A percentile compares a stretch with the other conserved stretches of the same genome.
phyloP scores from a whole-genome alignment of 2,888 invertebrate genomes.

The Tenthredo livida region DNA sequence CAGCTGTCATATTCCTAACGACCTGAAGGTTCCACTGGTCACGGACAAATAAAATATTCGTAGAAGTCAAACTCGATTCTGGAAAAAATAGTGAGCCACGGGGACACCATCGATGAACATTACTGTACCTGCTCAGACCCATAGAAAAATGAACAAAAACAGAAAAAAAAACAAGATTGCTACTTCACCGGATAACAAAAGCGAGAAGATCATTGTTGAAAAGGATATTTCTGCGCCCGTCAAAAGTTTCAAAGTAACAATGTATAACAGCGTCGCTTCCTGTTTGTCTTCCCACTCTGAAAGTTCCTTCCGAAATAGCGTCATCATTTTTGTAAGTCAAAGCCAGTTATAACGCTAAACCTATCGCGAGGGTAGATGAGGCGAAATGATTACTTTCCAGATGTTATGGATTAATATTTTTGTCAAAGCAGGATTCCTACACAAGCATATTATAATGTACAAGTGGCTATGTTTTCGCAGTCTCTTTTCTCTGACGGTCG shows the following conservation, averaged over 20 bases:
- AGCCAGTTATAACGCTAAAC: neutral
- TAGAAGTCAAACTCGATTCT: too few species aligned
- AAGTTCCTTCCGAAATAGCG: neutral
- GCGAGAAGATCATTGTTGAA: neutral
- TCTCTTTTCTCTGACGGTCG: neutral
- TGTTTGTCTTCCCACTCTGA: neutral
- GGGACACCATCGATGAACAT: too few species aligned
- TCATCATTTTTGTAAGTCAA: neutral
- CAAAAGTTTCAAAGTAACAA: neutral
- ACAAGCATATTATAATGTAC: neutral
- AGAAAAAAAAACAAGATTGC: neutral
- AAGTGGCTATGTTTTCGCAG: neutral
- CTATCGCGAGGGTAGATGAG: neutral
- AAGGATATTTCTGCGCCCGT: neutral
- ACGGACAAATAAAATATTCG: too few species aligned
- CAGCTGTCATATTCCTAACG: too few species aligned
- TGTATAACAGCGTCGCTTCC: slow-evolving; percentile 4
- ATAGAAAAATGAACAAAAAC: neutral
- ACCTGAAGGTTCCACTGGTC: too few species aligned
- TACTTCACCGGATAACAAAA: neutral
- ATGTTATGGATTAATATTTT: neutral
- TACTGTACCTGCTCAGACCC: too few species aligned
- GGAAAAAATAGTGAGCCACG: too few species aligned
- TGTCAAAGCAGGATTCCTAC: neutral
- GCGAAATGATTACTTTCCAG: neutral